These are phyloP conservation scores for Drosophila auraria DNA, from an alignment of 1,140 invertebrate genomes.

Conservation along the genomic window DNA sequence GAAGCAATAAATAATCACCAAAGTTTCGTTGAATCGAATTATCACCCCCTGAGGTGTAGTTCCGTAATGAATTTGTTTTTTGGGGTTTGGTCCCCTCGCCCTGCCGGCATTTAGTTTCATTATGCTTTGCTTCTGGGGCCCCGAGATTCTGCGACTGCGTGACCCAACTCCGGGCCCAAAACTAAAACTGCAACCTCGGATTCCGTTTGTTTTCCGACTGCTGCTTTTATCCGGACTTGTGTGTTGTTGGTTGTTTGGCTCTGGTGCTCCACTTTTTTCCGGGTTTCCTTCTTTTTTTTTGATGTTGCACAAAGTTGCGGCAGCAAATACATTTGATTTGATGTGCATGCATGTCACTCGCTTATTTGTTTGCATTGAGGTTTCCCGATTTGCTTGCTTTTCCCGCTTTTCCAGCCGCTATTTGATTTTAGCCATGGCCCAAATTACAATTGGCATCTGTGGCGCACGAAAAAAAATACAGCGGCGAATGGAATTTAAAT, in stretches of 20 bases:
- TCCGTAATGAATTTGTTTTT: conserved; percentile 83
- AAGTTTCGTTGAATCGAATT: conserved; percentile 83
- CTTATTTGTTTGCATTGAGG: conserved; percentile 70
- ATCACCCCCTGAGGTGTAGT: conserved; percentile 82
- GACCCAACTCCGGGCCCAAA: conserved; percentile 34
- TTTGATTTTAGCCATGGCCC: conserved; percentile 44
- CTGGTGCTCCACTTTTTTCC: conserved; percentile 43
- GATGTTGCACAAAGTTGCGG: conserved; percentile 55
- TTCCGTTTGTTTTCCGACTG: conserved; percentile 42
- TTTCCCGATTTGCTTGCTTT: conserved; percentile 64
- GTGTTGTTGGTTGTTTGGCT: conserved; percentile 67
- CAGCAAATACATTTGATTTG: conserved; percentile 75
- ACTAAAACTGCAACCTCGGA: conserved; percentile 32
- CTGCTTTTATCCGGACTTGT: conserved; percentile 45
- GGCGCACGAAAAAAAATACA: conserved; percentile 4
- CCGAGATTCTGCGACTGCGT: conserved; percentile 67
- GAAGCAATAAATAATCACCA: conserved; percentile 83
- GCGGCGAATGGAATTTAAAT: conserved; percentile 31
- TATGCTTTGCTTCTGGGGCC: conserved; percentile 53
- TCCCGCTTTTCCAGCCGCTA: conserved; percentile 23
- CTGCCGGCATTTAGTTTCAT: conserved; percentile 76
- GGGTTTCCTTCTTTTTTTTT: conserved; percentile 1
- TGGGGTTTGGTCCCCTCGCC: conserved; percentile 69
- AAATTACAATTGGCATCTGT: conserved; percentile 43
- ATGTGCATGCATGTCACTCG: conserved; percentile 55